These are phyloP conservation scores for Pocillopora verrucosa DNA, from an alignment of 64 coral and sea anemone species.

Conservation along the genomic window DNA sequence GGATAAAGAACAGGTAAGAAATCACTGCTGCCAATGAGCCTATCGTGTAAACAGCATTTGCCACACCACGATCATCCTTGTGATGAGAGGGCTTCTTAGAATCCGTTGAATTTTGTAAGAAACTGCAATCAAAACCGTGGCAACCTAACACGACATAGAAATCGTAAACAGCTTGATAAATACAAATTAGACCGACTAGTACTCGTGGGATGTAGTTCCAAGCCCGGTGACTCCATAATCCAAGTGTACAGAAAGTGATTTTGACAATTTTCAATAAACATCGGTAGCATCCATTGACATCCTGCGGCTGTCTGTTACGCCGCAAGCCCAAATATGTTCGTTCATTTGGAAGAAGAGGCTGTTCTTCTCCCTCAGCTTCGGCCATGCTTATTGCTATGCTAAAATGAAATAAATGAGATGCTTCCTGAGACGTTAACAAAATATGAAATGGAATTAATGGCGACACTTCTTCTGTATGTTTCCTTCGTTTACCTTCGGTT, in stretches of 20 bases:
- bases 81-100: slow-evolving; percentile 14
- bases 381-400: no score
- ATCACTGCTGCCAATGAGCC: slow-evolving; percentile 40
- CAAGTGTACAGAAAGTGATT: neutral
- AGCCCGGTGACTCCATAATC: slow-evolving; percentile 31
- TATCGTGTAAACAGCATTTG: slow-evolving; percentile 63
- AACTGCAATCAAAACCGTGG: no score
- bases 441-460: no score
- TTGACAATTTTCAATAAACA: neutral
- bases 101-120: slow-evolving; percentile 52
- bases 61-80: slow-evolving; percentile 30
- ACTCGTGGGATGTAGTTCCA: slow-evolving; percentile 31
- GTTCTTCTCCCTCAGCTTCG: neutral
- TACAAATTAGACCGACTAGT: slow-evolving; percentile 9
- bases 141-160: neutral
- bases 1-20: slow-evolving; percentile 38
- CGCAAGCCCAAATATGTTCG: neutral
- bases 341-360: neutral
- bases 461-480: no score
- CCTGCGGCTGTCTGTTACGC: neutral
- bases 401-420: no score
- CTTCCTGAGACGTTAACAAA: no score
- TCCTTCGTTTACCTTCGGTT: no score
- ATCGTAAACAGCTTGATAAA: slow-evolving; percentile 26
- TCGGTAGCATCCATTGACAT: neutral